phyloP scores from a whole-genome alignment of 2,797 vertebrate species.

The Spheniscus humboldti region DNA sequence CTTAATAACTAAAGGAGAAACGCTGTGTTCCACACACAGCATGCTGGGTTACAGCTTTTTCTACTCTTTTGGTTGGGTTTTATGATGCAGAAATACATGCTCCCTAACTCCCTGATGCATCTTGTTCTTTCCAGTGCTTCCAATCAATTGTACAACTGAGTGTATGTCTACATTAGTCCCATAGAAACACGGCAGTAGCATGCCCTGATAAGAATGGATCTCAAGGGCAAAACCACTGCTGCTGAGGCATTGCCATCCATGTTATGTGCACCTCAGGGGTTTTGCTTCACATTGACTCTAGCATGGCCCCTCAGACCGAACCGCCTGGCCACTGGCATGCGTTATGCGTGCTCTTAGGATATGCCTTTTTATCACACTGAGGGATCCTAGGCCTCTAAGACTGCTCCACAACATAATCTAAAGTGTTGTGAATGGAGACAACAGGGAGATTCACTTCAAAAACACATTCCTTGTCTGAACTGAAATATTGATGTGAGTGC shows the following conservation, averaged over 20 bases:
- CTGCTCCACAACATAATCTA: background rate
- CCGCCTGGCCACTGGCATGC: accelerated
- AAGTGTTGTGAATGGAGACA: background rate
- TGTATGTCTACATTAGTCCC: background rate
- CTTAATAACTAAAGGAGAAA: background rate
- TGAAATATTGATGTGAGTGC: background rate
- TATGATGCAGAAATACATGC: background rate
- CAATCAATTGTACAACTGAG: background rate
- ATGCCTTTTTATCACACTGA: background rate
- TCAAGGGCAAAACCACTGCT: background rate
- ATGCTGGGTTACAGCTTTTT: background rate
- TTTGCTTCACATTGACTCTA: background rate
- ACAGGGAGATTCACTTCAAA: background rate
- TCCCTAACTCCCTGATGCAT: background rate
- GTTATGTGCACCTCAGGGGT: background rate
- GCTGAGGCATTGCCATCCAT: background rate
- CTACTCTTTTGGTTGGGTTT: background rate
- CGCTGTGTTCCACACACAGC: background rate
- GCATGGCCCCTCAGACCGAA: background rate
- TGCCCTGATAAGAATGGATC: background rate
- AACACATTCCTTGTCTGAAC: background rate
- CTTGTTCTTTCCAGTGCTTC: background rate
- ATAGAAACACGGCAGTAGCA: background rate
- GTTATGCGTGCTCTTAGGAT: background rate
- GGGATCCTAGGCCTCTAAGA: background rate